A percentile compares a stretch with the other conserved stretches of the same genome.
Conservation (phyloP, 2,113 vertebrate species). For the Vimba vimba region DNA sequence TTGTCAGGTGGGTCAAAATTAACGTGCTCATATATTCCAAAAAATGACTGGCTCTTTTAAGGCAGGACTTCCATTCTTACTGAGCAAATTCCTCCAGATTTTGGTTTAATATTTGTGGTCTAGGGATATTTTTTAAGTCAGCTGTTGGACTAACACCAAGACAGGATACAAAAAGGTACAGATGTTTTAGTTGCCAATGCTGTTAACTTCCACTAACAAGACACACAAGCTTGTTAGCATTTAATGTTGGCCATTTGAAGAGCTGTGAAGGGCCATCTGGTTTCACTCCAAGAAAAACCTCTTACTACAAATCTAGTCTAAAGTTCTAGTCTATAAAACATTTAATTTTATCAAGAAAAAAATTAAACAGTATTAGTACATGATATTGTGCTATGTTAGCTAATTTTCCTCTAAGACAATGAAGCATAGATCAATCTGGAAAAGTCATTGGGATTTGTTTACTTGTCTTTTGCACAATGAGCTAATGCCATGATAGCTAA, state of each 20-base stretch:
- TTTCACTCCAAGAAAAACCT: not conserved
- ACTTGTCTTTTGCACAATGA: not conserved
- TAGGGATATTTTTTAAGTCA: not conserved
- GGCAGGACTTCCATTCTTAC: not conserved
- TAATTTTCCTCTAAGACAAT: not conserved
- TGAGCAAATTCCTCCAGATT: not conserved
- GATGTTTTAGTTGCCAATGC: not conserved
- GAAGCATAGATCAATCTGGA: not conserved
- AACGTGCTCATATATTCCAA: not conserved
- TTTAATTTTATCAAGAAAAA: not conserved
- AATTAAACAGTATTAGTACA: not conserved
- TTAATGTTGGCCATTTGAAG: constrained; percentile 15
- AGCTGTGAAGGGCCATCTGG: constrained; percentile 2
- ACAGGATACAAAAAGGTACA: not conserved
- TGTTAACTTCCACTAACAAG: not conserved
- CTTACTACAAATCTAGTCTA: not conserved
- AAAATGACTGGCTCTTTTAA: not conserved
- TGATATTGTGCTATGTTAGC: not conserved
- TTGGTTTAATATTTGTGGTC: not conserved
- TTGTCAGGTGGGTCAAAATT: not conserved
- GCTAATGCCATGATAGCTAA: constrained; percentile 23
- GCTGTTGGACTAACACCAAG: not conserved
- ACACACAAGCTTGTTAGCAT: not conserved
- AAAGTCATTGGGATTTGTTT: constrained; percentile 22
- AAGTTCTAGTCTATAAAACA: not conserved